Base-by-base conservation (phyloP, 2,888 invertebrate genomes). In the Limnephilus rhombicus region DNA sequence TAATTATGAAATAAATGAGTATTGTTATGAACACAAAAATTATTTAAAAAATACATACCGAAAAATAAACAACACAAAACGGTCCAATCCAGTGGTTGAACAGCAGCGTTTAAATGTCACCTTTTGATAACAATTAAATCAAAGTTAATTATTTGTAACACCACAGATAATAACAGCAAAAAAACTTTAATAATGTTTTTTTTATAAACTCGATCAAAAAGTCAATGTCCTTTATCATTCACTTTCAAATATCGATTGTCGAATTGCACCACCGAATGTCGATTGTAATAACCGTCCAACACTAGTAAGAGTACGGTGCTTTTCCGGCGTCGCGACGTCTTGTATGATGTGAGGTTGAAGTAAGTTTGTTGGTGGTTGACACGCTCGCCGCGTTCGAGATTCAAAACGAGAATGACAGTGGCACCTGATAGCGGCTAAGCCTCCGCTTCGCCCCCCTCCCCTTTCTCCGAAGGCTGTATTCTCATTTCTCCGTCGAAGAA, bases 341-440 rank as follows among this genome's bases (percentile, higher is more conserved):
- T n/a, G 45, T 37, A 37, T 37, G 15, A 13, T 37, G 37, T n/a
- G 83, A 12, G 85, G 41, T 24, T 2, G 49, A 68, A 18, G 49
- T 49, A 12, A 49, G 87, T 49, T 53, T 49, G 49, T 29, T n/a
- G 37, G 85, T 85, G 45, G 87, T 53, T 53, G 45, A 80, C 86
- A 41, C 89, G 93, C 90, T 92, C 92, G 93, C 82, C 90, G 91
- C 87, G 91, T 81, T 49, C 68, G 92, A 90, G 88, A 81, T 85
- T 83, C 89, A 91, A 91, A 92, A 91, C 92, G 92, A 92, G 93
- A 93, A 93, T 93, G 93, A 92, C 93, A 93, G 92, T 92, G 90
- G 91, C 92, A 90, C 91, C 91, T 93, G 93, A 89, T 80, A 87
- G 85, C 87, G 88, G 91, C 45, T 80, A 80, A 86, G 86, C 85